phyloP scores from a whole-genome alignment of 2,113 vertebrate genomes.

The Gnathonemus echidnorhynchus region DNA sequence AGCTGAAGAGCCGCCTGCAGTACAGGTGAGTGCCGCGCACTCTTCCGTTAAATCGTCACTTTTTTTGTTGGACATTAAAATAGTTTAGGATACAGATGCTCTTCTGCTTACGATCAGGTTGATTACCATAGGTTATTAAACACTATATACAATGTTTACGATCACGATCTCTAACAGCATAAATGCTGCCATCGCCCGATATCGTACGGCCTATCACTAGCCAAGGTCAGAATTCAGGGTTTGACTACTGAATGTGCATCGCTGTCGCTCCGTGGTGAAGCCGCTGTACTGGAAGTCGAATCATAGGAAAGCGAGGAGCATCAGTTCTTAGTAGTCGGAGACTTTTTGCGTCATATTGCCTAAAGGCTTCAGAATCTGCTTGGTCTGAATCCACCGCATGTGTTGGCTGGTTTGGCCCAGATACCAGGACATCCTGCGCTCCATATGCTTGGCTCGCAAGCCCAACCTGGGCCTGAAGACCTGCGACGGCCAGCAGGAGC shows the following conservation, averaged over 20 bases:
- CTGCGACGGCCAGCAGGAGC: slow-evolving; percentile 80
- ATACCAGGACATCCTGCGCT: slow-evolving; percentile 86
- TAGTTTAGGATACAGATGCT: background rate
- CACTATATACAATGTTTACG: background rate
- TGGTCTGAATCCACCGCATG: background rate
- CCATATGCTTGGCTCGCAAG: slow-evolving; percentile 81
- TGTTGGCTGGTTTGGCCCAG: slow-evolving; percentile 45
- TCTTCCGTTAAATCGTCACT: background rate
- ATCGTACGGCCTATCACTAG: background rate
- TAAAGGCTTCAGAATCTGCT: background rate
- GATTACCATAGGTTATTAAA: background rate
- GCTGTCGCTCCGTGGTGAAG: background rate
- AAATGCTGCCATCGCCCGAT: background rate
- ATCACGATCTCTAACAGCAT: background rate
- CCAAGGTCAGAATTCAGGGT: background rate
- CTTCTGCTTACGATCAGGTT: background rate
- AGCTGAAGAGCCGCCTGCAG: slow-evolving; percentile 77
- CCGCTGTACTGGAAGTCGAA: background rate
- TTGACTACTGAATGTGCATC: background rate
- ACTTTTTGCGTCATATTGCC: background rate
- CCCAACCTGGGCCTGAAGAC: slow-evolving; percentile 73
- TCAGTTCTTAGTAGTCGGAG: background rate
- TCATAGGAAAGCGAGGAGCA: background rate
- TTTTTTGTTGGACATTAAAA: background rate
- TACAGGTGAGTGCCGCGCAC: slow-evolving; percentile 62